A percentile compares a stretch with the other conserved stretches of the same genome.
phyloP scores from a whole-genome alignment of 2,113 vertebrate genomes.

The Rhinolophus ferrumequinum region DNA sequence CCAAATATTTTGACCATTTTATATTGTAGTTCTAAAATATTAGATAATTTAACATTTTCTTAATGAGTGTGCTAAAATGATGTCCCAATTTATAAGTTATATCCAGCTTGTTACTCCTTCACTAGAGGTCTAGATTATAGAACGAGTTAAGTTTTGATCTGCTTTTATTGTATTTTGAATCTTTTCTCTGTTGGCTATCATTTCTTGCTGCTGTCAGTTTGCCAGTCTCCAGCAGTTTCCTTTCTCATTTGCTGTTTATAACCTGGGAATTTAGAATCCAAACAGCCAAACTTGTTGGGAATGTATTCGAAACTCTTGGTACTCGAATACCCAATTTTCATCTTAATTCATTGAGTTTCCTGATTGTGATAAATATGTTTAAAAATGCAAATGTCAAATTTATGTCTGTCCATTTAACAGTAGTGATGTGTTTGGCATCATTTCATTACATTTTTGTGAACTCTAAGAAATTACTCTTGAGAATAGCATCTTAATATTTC shows the following conservation, averaged over 20 bases:
- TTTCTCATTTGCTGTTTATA: neutral
- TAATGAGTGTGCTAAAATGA: neutral
- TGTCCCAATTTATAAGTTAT: neutral
- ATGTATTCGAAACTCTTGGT: neutral
- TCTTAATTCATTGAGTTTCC: neutral
- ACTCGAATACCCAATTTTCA: neutral
- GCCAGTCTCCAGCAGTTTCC: neutral
- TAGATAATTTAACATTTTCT: neutral
- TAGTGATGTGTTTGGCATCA: neutral
- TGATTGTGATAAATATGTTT: neutral
- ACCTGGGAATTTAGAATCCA: constrained; percentile 1
- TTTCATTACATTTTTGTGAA: neutral
- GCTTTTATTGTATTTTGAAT: neutral
- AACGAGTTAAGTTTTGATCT: neutral
- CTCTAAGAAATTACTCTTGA: neutral
- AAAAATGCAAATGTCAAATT: neutral
- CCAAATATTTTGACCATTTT: neutral
- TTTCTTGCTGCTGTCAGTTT: neutral
- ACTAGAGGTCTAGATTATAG: neutral
- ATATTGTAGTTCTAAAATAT: neutral
- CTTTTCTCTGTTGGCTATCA: neutral
- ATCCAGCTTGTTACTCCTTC: neutral
- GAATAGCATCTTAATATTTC: neutral
- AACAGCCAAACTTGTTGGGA: neutral
- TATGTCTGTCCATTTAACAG: neutral